phyloP scores from a whole-genome alignment of 2,888 invertebrate genomes.

The Proisotoma minuta region DNA sequence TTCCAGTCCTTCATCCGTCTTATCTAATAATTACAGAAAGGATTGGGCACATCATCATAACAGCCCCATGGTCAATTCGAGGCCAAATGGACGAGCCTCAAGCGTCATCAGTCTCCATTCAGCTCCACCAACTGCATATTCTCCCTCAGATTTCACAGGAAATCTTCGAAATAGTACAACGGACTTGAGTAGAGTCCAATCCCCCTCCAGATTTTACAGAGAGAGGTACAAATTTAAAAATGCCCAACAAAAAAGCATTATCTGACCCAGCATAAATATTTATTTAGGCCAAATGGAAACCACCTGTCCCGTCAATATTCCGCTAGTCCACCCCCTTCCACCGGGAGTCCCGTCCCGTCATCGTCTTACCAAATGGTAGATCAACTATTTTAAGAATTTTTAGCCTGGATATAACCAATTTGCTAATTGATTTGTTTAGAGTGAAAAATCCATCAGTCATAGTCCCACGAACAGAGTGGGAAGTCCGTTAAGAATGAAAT shows the following conservation, averaged over 20 bases:
- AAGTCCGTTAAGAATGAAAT: not conserved
- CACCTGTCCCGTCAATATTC: slow-evolving; percentile 37
- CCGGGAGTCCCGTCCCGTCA: slow-evolving; percentile 37
- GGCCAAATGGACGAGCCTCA: slow-evolving; percentile 34
- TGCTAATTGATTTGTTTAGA: not conserved
- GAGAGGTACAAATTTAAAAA: slow-evolving; percentile 20
- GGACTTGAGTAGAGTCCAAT: slow-evolving; percentile 31
- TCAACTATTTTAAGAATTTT: no score
- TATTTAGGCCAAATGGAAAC: not conserved
- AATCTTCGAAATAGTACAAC: slow-evolving; percentile 40
- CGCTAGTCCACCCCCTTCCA: slow-evolving; percentile 38
- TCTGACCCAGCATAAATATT: not conserved
- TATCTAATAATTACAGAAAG: slow-evolving; percentile 64
- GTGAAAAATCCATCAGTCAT: not conserved
- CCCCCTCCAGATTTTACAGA: slow-evolving; percentile 22
- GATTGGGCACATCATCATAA: slow-evolving; percentile 61
- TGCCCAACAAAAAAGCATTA: not conserved
- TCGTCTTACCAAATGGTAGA: slow-evolving; percentile 5
- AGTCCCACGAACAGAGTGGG: not conserved
- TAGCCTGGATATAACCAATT: not conserved
- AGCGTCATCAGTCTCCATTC: slow-evolving; percentile 42
- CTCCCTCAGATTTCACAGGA: slow-evolving; percentile 22
- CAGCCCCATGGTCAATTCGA: slow-evolving; percentile 16
- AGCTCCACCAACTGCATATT: slow-evolving; percentile 31
- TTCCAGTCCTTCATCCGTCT: slow-evolving; percentile 42